phyloP scores from a whole-genome alignment of 2,113 vertebrate genomes.

The Eclectus roratus region DNA sequence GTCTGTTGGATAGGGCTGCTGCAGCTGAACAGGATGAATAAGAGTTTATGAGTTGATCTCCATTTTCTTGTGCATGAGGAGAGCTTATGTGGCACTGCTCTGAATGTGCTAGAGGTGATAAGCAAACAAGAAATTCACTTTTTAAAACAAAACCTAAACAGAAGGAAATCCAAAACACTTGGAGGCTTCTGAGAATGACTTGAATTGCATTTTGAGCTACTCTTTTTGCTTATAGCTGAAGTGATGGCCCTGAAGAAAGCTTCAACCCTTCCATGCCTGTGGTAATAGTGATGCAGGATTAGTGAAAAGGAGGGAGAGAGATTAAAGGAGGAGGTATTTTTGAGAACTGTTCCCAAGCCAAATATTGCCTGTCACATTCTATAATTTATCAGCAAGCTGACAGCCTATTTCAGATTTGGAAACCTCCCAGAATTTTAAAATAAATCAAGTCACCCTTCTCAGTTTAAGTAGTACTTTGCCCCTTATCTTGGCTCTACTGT shows the following conservation, averaged over 20 bases:
- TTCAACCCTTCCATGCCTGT: background rate
- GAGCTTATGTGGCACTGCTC: background rate
- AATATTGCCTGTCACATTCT: background rate
- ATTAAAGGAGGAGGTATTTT: background rate
- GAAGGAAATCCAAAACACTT: background rate
- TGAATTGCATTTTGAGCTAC: background rate
- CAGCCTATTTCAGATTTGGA: slow-evolving; percentile 43
- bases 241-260: background rate
- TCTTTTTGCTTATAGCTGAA: background rate
- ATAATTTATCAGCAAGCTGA: background rate
- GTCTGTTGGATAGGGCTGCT: background rate
- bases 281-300: background rate
- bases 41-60: background rate
- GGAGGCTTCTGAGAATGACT: background rate
- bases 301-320: background rate
- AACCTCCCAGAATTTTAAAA: slow-evolving; percentile 11
- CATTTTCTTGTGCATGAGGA: background rate
- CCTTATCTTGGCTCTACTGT: slow-evolving; percentile 16
- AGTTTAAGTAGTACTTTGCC: background rate
- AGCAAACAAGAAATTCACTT: background rate
- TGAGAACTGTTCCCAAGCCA: background rate
- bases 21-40: background rate
- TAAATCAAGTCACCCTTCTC: background rate
- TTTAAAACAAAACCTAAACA: background rate
- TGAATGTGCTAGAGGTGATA: background rate